Base-by-base conservation (phyloP, 92 coral and sea anemone genomes). In the Montipora capitata region DNA sequence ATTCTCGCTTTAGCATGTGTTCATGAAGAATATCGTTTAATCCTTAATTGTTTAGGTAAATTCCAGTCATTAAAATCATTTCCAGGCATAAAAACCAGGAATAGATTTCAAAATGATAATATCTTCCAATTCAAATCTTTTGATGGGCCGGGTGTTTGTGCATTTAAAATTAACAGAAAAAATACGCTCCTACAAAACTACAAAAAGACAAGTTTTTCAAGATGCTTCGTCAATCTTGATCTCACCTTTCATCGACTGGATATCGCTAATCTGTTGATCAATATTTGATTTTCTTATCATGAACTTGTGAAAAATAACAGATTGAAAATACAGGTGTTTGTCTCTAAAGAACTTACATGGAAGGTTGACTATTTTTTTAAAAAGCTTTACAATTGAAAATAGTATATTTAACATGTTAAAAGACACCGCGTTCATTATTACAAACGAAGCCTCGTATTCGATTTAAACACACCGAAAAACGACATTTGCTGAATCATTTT, bases 361-460 rank as follows among this genome's bases (percentile, higher is more conserved):
- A 49, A 62, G 74, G 68, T 65, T 65, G 63, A 12, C 15, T 45
- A 42, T 63, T 27, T 44, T 65, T 79, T 64, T 0, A 48, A 48
- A 10, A 48, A 48, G 10, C 7, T 48, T 48, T 48, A 48, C 52
- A 48, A 48, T 5, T 5, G 14, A 40, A 1, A 44, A 0, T 5
- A 48, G 52, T 48, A 10, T 48, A 5, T 48, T 48, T 48, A 48
- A 48, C 6, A 48, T 5, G 7, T 4, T 20, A 52, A 54, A 44
- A 44, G 38, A 73, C n/a, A 4, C 13, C 35, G n/a, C 9, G 10
- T 40, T 7, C 11, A 14, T 16, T 35, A 15, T 11, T 4, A 4
- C 4, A 27, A 79, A 79, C 52, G 63, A 79, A 10, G 64, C 84
- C 84, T 79, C 74, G 84, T 65, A 63, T 79, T 78, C 61, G 14